phyloP scores from a whole-genome alignment of 2,113 vertebrate species.

The Lutjanus erythropterus region DNA sequence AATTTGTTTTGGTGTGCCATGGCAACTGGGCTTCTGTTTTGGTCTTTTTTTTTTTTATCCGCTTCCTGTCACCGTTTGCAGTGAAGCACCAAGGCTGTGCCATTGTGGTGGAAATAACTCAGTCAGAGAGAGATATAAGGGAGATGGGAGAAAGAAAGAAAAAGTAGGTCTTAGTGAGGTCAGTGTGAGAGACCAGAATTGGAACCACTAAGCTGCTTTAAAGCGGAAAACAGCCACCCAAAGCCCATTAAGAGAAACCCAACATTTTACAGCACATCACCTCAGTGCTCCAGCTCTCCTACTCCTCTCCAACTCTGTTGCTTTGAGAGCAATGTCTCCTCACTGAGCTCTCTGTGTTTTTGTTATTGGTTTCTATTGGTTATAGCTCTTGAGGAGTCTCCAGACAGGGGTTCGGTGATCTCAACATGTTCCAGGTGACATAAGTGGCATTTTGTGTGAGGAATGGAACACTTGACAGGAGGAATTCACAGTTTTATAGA shows the following conservation, averaged over 20 bases:
- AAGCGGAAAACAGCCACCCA: constrained; percentile 48
- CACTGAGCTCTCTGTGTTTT: constrained; percentile 39
- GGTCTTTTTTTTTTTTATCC: constrained; percentile 51
- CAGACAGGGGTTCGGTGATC: constrained; percentile 32
- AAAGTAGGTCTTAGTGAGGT: constrained; percentile 52
- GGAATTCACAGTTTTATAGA: constrained; percentile 41
- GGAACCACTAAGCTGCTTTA: constrained; percentile 49
- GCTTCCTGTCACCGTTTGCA: constrained; percentile 41
- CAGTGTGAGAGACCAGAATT: constrained; percentile 55
- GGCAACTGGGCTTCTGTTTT: constrained; percentile 78
- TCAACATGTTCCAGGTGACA: constrained; percentile 33
- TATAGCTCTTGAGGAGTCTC: constrained; percentile 13
- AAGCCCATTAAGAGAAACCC: constrained; percentile 49
- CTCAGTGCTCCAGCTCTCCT: not conserved
- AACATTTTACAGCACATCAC: constrained; percentile 55
- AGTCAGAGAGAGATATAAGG: constrained; percentile 32
- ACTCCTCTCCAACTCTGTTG: constrained; percentile 16
- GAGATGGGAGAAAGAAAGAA: constrained; percentile 20
- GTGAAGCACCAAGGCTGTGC: constrained; percentile 20
- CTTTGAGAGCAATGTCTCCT: constrained; percentile 20
- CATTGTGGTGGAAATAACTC: constrained; percentile 62
- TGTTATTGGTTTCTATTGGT: constrained; percentile 48
- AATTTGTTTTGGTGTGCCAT: constrained; percentile 82
- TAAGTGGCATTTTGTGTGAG: constrained; percentile 47
- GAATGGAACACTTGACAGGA: constrained; percentile 49